These are phyloP conservation scores for Diarsia dahlii DNA, from an alignment of 2,888 invertebrate genomes.

Conservation along the genomic window DNA sequence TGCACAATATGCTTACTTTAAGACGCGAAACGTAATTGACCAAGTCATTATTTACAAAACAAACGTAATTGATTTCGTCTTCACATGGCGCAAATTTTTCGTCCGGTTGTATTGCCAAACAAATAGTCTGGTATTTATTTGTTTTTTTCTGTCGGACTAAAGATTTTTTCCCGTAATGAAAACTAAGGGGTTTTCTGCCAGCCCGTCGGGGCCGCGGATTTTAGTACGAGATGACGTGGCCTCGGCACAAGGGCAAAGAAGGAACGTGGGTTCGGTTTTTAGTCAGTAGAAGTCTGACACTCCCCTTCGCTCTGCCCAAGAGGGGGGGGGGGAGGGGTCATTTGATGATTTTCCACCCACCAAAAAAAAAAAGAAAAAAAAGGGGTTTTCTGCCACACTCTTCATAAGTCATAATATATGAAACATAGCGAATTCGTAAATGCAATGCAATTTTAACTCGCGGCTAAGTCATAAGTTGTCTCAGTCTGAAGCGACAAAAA, in stretches of 20 bases:
- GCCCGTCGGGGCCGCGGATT: too few species aligned
- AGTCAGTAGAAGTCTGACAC: too few species aligned
- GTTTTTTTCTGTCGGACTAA: background rate
- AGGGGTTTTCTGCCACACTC: background rate
- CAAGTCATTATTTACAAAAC: constrained; percentile 15
- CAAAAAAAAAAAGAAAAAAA: too few species aligned
- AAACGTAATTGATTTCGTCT: background rate
- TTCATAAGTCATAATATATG: background rate
- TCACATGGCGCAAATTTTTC: background rate
- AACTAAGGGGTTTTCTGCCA: background rate
- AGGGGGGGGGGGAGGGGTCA: too few species aligned
- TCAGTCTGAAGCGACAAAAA: background rate
- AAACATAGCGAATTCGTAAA: background rate
- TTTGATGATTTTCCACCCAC: too few species aligned
- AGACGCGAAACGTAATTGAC: background rate
- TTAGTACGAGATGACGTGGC: too few species aligned
- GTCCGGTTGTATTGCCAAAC: background rate
- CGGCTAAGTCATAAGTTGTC: background rate
- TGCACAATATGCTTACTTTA: background rate
- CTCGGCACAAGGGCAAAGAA: too few species aligned
- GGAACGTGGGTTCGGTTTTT: too few species aligned
- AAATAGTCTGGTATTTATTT: background rate
- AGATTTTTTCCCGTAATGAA: background rate
- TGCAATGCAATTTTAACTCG: background rate
- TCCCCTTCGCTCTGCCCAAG: too few species aligned